Conservation (phyloP, 2,113 vertebrate species). For the Tor tambroides region DNA sequence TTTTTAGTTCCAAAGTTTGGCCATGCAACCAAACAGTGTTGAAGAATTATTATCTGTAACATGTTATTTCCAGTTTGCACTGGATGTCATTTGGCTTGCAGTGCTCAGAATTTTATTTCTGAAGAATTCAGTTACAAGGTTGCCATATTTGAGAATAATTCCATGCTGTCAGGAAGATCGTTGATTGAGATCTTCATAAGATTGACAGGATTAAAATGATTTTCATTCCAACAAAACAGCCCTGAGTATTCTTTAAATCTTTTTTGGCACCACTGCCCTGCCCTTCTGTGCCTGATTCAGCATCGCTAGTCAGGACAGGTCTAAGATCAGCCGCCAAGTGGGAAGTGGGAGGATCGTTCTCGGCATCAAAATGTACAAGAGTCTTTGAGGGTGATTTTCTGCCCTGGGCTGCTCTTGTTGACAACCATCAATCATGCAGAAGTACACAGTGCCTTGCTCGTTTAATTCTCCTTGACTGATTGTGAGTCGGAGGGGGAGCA, state of each 20-base stretch:
- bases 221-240: background rate
- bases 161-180: background rate
- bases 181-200: background rate
- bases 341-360: background rate
- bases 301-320: background rate
- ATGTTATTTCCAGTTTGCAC: background rate
- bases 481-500: conserved; percentile 26
- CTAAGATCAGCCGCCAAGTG: conserved; percentile 10
- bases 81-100: background rate
- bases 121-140: background rate
- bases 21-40: background rate
- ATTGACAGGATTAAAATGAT: background rate
- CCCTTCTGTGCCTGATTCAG: background rate
- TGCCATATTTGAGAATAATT: background rate
- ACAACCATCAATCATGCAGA: conserved; percentile 52
- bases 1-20: background rate
- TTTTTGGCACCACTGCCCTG: background rate
- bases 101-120: background rate
- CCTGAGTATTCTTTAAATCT: background rate
- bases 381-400: conserved; percentile 32
- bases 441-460: conserved; percentile 26
- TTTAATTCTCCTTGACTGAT: conserved; percentile 52
- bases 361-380: conserved; percentile 39
- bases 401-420: conserved; percentile 35
- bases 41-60: background rate